Percentiles rank a stretch among this genome's conserved stretches.
Evolutionary conservation across 2,113 vertebrate species (phyloP).

Genomic region (Bujurquina vittata): DNA sequence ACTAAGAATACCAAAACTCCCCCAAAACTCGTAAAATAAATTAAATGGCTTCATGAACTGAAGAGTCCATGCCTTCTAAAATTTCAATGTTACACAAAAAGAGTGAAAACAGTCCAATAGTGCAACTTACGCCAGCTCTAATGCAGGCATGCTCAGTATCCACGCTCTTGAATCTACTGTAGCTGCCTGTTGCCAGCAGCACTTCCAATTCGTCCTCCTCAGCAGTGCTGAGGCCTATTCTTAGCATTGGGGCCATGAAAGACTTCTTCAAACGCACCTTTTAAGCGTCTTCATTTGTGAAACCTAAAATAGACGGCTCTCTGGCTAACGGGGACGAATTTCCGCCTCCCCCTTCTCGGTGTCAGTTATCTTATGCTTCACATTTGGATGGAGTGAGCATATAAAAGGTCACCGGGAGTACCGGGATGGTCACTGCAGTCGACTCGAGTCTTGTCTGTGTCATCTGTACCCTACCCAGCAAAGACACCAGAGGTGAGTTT

Average conservation of each 20-base stretch:
- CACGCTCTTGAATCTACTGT: constrained; percentile 33
- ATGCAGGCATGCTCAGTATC: constrained; percentile 29
- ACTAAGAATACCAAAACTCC: background rate
- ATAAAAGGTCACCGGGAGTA: constrained; percentile 79
- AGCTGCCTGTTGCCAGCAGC: constrained; percentile 45
- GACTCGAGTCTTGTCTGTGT: constrained; percentile 76
- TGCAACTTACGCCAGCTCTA: constrained; percentile 33
- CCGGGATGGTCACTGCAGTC: constrained; percentile 78
- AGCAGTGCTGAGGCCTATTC: constrained; percentile 78
- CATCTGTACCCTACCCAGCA: constrained; percentile 71
- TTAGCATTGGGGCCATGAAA: constrained; percentile 74
- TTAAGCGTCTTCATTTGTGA: constrained; percentile 85
- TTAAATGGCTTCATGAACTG: background rate
- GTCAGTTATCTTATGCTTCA: constrained; percentile 81
- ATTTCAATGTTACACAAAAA: background rate
- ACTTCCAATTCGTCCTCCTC: constrained; percentile 70
- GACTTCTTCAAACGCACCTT: constrained; percentile 85
- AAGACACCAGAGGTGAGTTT: constrained; percentile 81
- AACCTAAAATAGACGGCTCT: constrained; percentile 82
- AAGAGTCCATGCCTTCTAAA: background rate
- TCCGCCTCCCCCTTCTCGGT: constrained; percentile 66
- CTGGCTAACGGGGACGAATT: constrained; percentile 59
- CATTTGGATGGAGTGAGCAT: constrained; percentile 74
- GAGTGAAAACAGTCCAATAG: constrained; percentile 16
- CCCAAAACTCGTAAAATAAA: background rate